Evolutionary conservation across 1,140 invertebrate species (phyloP).

Genomic region (Aphaenogaster rudis): DNA sequence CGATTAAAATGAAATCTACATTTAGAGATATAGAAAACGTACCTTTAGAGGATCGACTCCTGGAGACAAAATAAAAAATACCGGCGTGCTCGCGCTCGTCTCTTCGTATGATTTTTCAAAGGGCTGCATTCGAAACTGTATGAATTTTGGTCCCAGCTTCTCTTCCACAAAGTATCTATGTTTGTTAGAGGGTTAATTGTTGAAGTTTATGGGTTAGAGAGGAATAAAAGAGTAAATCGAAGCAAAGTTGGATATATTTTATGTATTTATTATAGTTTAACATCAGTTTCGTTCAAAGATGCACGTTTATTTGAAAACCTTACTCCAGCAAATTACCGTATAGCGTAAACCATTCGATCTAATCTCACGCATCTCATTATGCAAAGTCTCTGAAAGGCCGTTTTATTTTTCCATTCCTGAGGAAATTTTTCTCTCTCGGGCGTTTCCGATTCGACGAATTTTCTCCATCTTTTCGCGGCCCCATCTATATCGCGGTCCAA

Average conservation of each 20-base stretch:
- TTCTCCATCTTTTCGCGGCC: conserved; percentile 96
- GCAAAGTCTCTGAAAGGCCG: conserved; percentile 94
- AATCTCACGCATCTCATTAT: conserved; percentile 96
- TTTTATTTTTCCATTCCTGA: conserved; percentile 98
- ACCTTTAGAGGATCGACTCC: conserved; percentile 97
- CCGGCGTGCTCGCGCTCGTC: conserved; percentile 93
- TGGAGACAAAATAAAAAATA: conserved; percentile 98
- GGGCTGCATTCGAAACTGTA: conserved; percentile 92
- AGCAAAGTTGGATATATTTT: neutral
- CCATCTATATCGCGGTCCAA: conserved; percentile 97
- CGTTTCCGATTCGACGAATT: conserved; percentile 96
- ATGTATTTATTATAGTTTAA: neutral
- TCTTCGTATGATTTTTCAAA: conserved; percentile 96
- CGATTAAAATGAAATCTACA: neutral
- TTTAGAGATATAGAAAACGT: conserved; percentile 38
- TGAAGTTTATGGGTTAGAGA: neutral
- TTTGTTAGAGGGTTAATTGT: neutral
- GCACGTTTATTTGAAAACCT: neutral
- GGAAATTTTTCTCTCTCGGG: conserved; percentile 98
- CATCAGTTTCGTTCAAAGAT: conserved; percentile 56
- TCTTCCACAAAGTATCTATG: conserved; percentile 93
- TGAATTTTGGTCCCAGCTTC: conserved; percentile 94
- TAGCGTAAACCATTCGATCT: conserved; percentile 95
- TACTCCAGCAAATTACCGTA: conserved; percentile 76
- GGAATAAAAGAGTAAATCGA: neutral